Evolutionary conservation across 2,888 invertebrate species (phyloP), one percentile per base, ranked within the genome.

Genomic region (Lagria hirta): DNA sequence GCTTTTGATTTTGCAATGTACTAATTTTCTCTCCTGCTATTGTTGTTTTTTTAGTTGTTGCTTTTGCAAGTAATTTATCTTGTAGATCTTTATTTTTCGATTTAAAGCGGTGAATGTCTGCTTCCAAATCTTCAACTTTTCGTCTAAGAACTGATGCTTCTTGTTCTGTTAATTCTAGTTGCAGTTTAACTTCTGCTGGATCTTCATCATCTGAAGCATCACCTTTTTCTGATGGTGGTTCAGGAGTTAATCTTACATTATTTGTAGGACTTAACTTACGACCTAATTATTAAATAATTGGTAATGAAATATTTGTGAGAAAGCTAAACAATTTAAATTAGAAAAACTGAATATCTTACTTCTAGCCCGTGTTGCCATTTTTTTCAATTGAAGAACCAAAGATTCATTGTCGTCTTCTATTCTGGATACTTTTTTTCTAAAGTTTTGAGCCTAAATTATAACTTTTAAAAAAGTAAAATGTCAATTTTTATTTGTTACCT

Each of bases 341-440:
- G 16, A 29, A 38, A 50, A 53, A 55, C 49, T 55, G 52, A 53
- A 54, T 18, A 71, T 81, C 83, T 75, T 84, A 86, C 84, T 83
- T 82, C 82, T 81, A 76, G 86, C 83, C 75, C 86, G 84, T 73
- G 84, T 83, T 77, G 92, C 90, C 86, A 95, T 87, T 84, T 94
- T 94, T 82, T 93, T 90, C 76, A 96, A 82, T 81, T 95, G 95
- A 78, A 90, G 82, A 74, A 90, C 85, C 74, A 95, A 80, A 61
- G 90, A 90, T 74, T 97, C 96, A 79, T 96, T 96, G 80, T 97
- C 96, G 73, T 94, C 93, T 76, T 97, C 96, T 71, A 95, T 83
- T 66, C 94, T 85, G 68, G 88, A 83, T 68, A 92, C 82, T 77
- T 90, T 91, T 79, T 88, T 89, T 74, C 91, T 82, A 72, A 88